Conservation (phyloP, 37 sponge, comb jelly and placozoan genomes). For the Cliona cf. orientalis region DNA sequence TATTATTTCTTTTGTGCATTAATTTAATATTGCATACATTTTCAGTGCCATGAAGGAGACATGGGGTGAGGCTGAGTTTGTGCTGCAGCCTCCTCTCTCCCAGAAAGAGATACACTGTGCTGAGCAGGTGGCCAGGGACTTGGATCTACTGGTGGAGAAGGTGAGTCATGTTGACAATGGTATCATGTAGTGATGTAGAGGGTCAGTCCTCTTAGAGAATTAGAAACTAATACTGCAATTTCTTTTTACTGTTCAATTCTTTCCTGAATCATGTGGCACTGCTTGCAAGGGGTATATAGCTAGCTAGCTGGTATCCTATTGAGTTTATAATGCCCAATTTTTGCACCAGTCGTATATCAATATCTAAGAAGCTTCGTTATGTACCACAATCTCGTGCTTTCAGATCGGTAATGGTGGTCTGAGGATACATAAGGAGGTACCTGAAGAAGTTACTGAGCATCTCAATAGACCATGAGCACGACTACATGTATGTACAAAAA, state of each 20-base stretch:
- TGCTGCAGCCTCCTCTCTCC: constrained; percentile 28
- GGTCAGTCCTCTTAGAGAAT: background rate
- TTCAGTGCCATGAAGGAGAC: constrained; percentile 34
- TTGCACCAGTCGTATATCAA: no score
- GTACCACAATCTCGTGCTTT: background rate
- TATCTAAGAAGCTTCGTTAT: no score
- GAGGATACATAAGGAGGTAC: constrained; percentile 24
- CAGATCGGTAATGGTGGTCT: constrained; percentile 22
- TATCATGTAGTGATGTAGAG: background rate
- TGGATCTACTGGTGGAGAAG: constrained; percentile 46
- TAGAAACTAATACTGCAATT: background rate
- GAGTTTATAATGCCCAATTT: no score
- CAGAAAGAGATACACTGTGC: constrained; percentile 34
- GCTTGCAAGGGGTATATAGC: no score
- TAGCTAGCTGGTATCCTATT: no score
- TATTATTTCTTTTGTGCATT: background rate
- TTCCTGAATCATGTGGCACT: background rate
- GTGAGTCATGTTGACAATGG: background rate
- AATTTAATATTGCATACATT: background rate
- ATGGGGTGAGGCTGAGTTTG: constrained; percentile 26
- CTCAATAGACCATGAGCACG: background rate
- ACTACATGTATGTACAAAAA: background rate
- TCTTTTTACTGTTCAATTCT: background rate
- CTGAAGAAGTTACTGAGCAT: background rate
- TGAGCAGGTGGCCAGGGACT: constrained; percentile 3